These are phyloP conservation scores for Aphelinus atriplicis DNA, from an alignment of 1,140 invertebrate genomes.

Conservation along the genomic window DNA sequence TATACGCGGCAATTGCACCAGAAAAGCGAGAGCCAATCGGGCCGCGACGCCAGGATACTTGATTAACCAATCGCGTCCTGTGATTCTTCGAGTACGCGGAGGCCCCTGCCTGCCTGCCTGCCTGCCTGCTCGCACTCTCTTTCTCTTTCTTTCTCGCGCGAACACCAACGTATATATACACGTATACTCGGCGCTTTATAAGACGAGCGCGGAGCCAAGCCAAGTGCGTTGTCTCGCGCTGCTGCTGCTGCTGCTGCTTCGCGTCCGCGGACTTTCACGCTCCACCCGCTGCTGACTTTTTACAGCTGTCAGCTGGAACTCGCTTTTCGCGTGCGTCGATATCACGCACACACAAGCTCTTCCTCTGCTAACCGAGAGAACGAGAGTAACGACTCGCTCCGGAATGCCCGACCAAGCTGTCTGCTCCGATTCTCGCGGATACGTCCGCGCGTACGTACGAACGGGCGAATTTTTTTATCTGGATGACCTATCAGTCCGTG, in stretches of 20 bases:
- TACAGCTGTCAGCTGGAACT: constrained; percentile 44
- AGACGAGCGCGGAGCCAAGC: constrained; percentile 11
- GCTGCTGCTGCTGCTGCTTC: constrained; percentile 30
- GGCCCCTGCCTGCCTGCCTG: constrained; percentile 51
- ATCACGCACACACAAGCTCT: too few species aligned
- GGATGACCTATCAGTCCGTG: too few species aligned
- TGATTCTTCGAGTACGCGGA: constrained; percentile 43
- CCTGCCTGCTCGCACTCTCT: too few species aligned
- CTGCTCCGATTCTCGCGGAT: too few species aligned
- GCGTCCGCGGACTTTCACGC: constrained; percentile 11
- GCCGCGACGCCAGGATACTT: constrained; percentile 63
- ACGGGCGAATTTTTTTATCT: too few species aligned
- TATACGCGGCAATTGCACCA: constrained; percentile 58
- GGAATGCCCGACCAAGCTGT: too few species aligned
- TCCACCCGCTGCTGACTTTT: not conserved
- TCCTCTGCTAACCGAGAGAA: too few species aligned
- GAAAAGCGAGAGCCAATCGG: constrained; percentile 71
- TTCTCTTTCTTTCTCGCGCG: too few species aligned
- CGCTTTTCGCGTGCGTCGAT: constrained; percentile 42
- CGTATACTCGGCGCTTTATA: constrained; percentile 37
- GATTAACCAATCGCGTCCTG: constrained; percentile 68
- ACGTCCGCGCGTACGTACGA: too few species aligned
- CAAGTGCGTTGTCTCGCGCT: too few species aligned
- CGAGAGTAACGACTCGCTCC: too few species aligned
- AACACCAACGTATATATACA: too few species aligned